These are phyloP conservation scores for Chloromyia formosa DNA, from an alignment of 2,888 invertebrate species.

Conservation along the genomic window DNA sequence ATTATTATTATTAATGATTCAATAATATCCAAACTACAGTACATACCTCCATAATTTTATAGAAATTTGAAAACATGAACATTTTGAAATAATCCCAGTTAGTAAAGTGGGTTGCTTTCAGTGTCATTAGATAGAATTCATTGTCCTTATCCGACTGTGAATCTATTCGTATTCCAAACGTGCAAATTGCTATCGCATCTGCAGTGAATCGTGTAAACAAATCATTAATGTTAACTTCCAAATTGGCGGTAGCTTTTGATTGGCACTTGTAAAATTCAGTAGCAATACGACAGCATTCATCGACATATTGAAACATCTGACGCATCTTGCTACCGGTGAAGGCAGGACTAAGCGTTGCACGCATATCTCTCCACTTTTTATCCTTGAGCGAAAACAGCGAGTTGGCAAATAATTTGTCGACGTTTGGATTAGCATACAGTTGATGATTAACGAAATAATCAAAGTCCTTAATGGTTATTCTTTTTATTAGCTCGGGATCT, in stretches of 20 bases:
- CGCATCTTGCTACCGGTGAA: constrained; percentile 60
- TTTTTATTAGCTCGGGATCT: constrained; percentile 62
- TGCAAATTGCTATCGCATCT: constrained; percentile 60
- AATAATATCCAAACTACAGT: too few species aligned
- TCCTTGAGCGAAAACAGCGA: constrained; percentile 44
- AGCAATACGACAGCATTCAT: constrained; percentile 55
- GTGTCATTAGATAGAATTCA: constrained; percentile 65
- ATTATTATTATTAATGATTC: too few species aligned
- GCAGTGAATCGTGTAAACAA: constrained; percentile 61
- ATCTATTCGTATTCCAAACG: constrained; percentile 65
- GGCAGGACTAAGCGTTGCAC: constrained; percentile 56
- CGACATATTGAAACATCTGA: constrained; percentile 58
- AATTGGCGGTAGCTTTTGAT: background rate
- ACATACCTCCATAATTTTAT: constrained; percentile 51
- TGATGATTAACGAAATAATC: constrained; percentile 68
- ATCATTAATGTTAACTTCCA: constrained; percentile 62
- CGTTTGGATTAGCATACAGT: constrained; percentile 58
- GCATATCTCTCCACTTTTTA: constrained; percentile 57
- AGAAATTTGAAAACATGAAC: constrained; percentile 51
- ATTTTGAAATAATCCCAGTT: constrained; percentile 55
- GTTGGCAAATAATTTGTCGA: constrained; percentile 61
- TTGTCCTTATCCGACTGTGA: constrained; percentile 64
- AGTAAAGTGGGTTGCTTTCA: constrained; percentile 63
- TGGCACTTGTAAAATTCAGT: constrained; percentile 34
- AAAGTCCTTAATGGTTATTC: constrained; percentile 68